Evolutionary conservation across 2,113 vertebrate genomes (phyloP).

Genomic region (Passer montanus): DNA sequence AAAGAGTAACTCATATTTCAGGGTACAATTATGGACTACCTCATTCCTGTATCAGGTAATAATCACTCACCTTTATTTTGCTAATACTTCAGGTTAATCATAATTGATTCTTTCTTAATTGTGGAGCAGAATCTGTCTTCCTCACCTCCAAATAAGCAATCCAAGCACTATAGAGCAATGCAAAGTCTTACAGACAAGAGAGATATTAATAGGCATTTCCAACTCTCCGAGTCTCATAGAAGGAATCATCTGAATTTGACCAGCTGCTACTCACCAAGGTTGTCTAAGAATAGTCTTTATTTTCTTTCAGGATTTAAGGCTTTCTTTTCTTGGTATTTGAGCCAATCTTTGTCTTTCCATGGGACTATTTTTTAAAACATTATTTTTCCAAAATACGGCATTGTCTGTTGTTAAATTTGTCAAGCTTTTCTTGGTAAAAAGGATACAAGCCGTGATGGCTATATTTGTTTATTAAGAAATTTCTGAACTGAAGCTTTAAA

Average conservation of each 20-base stretch:
- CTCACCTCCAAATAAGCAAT: background rate
- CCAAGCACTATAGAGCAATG: background rate
- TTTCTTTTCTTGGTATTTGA: background rate
- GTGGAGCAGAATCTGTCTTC: background rate
- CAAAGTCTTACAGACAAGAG: background rate
- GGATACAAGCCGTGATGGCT: background rate
- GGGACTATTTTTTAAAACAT: background rate
- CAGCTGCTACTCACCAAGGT: conserved; percentile 15
- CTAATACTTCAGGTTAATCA: background rate
- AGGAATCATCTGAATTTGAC: conserved; percentile 30
- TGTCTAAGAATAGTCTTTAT: conserved; percentile 25
- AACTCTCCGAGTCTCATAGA: background rate
- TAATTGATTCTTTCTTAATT: background rate
- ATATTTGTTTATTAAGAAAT: background rate
- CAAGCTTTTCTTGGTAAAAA: background rate
- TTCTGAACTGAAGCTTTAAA: conserved; percentile 4
- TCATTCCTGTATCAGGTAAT: conserved; percentile 78
- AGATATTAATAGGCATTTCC: conserved; percentile 26
- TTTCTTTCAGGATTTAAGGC: background rate
- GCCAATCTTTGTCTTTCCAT: background rate
- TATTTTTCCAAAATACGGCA: background rate
- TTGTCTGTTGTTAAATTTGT: background rate
- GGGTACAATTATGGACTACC: conserved; percentile 90
- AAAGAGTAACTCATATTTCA: conserved; percentile 76
- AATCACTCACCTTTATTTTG: background rate